These are phyloP conservation scores for Sisyra nigra DNA, from an alignment of 2,888 invertebrate species.

Conservation along the genomic window DNA sequence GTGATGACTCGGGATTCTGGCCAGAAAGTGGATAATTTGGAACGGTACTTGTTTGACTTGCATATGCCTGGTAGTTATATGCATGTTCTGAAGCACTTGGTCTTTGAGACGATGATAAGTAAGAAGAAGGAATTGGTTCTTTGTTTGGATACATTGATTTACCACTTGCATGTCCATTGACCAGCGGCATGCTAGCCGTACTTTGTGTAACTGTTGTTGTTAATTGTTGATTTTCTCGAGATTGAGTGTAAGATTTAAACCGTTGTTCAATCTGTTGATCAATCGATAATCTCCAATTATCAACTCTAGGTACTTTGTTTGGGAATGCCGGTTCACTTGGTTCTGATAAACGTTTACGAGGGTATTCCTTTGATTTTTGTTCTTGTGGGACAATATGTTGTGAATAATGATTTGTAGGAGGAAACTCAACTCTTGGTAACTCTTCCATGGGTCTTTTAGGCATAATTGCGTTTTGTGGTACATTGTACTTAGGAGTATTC, in stretches of 20 bases:
- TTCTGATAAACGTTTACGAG: not conserved
- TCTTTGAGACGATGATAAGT: slow-evolving; percentile 8
- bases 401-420: slow-evolving; percentile 14
- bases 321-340: slow-evolving; percentile 14
- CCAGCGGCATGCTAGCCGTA: not conserved
- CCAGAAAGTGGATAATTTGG: slow-evolving; percentile 11
- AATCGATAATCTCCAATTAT: slow-evolving; percentile 34
- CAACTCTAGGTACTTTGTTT: slow-evolving; percentile 31
- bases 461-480: slow-evolving; percentile 15
- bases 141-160: no score
- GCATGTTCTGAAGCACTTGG: not conserved
- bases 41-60: not conserved
- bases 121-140: slow-evolving; percentile 11
- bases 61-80: not conserved
- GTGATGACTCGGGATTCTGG: not conserved
- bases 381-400: slow-evolving; percentile 9
- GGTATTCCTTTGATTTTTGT: not conserved
- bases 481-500: slow-evolving; percentile 16
- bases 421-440: slow-evolving; percentile 19
- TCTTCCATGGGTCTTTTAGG: slow-evolving; percentile 14
- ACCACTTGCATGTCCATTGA: not conserved
- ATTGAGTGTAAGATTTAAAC: slow-evolving; percentile 24
- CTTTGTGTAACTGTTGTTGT: not conserved
- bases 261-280: slow-evolving; percentile 38
- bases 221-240: slow-evolving; percentile 15